Conservation (phyloP, 2,888 invertebrate genomes). For the Oscheius sp. region DNA sequence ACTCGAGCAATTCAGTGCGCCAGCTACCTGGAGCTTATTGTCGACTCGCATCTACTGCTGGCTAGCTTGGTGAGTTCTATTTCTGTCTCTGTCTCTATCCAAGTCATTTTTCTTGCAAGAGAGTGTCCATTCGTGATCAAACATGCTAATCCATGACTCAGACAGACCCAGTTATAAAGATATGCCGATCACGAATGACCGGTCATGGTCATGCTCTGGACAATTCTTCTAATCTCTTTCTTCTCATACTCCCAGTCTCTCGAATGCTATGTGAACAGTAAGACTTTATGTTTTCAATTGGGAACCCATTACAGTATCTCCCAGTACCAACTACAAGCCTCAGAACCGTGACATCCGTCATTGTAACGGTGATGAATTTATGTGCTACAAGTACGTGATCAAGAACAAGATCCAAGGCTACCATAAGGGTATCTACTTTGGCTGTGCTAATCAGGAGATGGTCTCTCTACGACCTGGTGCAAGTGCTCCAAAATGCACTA, state of each 20-base stretch:
- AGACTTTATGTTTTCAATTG: not conserved
- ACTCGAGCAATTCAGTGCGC: too few relatives aligned
- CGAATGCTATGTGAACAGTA: not conserved
- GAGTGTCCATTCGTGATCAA: not conserved
- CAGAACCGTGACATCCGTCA: not conserved
- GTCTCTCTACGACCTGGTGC: not conserved
- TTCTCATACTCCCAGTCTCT: not conserved
- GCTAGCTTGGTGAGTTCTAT: constrained; percentile 5
- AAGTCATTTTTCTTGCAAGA: too few relatives aligned
- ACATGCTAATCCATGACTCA: constrained; percentile 6
- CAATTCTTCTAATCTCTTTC: not conserved
- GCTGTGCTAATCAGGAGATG: constrained; percentile 7
- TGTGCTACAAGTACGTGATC: constrained; percentile 7
- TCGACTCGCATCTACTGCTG: constrained; percentile 6
- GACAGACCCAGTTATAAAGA: not conserved
- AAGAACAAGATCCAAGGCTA: not conserved
- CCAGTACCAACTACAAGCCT: not conserved
- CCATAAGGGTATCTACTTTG: not conserved
- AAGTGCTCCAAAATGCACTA: not conserved
- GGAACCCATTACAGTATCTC: not conserved
- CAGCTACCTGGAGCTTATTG: not conserved
- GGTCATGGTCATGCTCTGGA: not conserved
- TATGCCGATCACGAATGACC: not conserved
- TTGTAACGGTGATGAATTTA: not conserved
- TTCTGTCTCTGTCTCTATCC: too few relatives aligned